Percentiles rank a stretch among this genome's conserved stretches.
Conservation (phyloP, 2,113 vertebrate genomes). For the Aptenodytes forsteri region DNA sequence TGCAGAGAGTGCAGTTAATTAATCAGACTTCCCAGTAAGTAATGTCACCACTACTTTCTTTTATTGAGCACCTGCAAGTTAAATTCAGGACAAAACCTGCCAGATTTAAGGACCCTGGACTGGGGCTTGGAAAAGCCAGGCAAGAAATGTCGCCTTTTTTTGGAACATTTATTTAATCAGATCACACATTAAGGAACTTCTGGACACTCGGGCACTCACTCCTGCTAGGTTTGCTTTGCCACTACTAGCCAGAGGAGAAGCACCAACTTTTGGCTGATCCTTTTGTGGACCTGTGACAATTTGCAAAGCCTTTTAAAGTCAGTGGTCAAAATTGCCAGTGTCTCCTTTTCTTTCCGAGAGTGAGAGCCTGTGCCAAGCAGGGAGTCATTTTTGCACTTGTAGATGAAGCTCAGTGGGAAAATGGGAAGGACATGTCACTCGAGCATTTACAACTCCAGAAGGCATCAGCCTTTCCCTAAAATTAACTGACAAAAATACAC, state of each 20-base stretch:
- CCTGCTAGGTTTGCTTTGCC: not conserved
- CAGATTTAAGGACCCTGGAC: not conserved
- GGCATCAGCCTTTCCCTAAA: not conserved
- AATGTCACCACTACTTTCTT: not conserved
- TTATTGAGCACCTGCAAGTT: not conserved
- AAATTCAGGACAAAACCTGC: not conserved
- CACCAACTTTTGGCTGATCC: not conserved
- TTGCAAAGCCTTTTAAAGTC: not conserved
- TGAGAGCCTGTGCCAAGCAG: not conserved
- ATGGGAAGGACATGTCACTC: not conserved
- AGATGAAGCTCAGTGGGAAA: not conserved
- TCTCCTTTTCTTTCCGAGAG: not conserved
- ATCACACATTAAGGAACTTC: not conserved
- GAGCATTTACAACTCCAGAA: not conserved
- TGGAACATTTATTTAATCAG: not conserved
- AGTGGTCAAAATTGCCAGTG: not conserved
- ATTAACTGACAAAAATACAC: not conserved
- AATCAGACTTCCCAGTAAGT: not conserved
- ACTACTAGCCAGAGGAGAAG: not conserved
- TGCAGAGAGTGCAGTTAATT: not conserved
- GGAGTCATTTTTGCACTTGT: not conserved
- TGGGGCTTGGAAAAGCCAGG: not conserved
- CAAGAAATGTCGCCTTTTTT: not conserved
- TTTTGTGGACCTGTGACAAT: not conserved
- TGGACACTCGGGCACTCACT: not conserved